A percentile compares a stretch with the other conserved stretches of the same genome.
phyloP scores from a whole-genome alignment of 2,888 invertebrate species.

The Macroteleia sp. region DNA sequence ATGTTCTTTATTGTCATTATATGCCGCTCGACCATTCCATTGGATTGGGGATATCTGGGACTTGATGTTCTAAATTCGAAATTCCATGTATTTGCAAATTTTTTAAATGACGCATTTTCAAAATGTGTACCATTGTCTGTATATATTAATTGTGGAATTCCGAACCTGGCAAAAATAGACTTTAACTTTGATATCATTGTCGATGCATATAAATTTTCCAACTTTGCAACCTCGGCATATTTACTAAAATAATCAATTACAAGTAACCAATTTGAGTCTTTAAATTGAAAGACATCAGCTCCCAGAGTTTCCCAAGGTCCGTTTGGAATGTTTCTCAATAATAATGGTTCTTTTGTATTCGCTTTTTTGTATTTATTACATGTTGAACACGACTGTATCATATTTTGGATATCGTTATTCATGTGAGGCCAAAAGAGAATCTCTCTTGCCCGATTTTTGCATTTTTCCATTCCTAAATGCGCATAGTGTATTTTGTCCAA shows the following conservation, averaged over 20 bases:
- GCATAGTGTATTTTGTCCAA: too few relatives aligned
- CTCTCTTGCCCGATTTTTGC: too few relatives aligned
- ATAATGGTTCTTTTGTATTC: too few relatives aligned
- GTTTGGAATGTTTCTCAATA: too few relatives aligned
- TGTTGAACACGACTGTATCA: too few relatives aligned
- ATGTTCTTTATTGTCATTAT: slow-evolving; percentile 68
- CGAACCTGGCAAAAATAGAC: slow-evolving; percentile 38
- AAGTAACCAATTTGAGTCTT: slow-evolving; percentile 37
- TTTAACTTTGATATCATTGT: slow-evolving; percentile 50
- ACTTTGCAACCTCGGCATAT: slow-evolving; percentile 52
- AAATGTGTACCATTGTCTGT: slow-evolving; percentile 63
- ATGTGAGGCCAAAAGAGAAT: too few relatives aligned
- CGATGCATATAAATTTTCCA: slow-evolving; percentile 19
- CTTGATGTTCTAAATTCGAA: slow-evolving; percentile 51
- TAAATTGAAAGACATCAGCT: slow-evolving; percentile 56
- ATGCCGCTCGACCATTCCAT: slow-evolving; percentile 64
- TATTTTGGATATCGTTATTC: too few relatives aligned
- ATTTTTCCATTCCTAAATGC: too few relatives aligned
- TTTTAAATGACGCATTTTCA: slow-evolving; percentile 29
- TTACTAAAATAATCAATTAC: slow-evolving; percentile 63
- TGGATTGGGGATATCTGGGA: slow-evolving; percentile 59
- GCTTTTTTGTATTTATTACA: too few relatives aligned
- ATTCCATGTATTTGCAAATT: slow-evolving; percentile 53
- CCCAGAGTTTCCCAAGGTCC: slow-evolving; percentile 56
- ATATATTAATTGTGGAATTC: slow-evolving; percentile 50